Percentiles rank a stretch among this genome's conserved stretches.
phyloP scores from a whole-genome alignment of 2,113 vertebrate species.

The Periophthalmodon schlosseri region DNA sequence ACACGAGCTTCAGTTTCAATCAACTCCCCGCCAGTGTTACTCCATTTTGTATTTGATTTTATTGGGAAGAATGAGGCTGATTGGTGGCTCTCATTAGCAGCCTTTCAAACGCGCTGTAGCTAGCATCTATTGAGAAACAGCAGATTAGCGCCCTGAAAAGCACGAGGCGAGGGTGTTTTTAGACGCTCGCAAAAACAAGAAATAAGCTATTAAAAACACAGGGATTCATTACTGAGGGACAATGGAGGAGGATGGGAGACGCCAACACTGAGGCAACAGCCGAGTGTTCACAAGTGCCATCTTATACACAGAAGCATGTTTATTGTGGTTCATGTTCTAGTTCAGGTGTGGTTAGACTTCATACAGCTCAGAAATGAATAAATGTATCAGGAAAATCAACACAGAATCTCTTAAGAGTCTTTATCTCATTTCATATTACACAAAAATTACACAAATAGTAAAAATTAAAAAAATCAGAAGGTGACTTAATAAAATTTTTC shows the following conservation, averaged over 20 bases:
- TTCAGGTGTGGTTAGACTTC: no score
- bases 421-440: no score
- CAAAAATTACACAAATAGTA: no score
- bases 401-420: no score
- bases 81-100: conserved; percentile 1
- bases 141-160: not conserved
- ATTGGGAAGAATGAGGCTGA: not conserved
- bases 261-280: no score
- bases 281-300: no score
- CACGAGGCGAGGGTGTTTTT: not conserved
- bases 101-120: not conserved
- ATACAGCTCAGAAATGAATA: no score
- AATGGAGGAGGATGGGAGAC: not conserved
- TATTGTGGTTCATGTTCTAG: no score
- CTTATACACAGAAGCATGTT: no score
- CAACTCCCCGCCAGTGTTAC: not conserved
- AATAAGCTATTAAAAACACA: not conserved
- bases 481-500: no score
- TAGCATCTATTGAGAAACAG: not conserved
- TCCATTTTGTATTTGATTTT: not conserved
- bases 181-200: not conserved
- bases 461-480: no score
- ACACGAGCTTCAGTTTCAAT: not conserved
- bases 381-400: no score
- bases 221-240: not conserved